Evolutionary conservation across 2,797 vertebrate species (phyloP).

Genomic region (Phalanger gymnotis): DNA sequence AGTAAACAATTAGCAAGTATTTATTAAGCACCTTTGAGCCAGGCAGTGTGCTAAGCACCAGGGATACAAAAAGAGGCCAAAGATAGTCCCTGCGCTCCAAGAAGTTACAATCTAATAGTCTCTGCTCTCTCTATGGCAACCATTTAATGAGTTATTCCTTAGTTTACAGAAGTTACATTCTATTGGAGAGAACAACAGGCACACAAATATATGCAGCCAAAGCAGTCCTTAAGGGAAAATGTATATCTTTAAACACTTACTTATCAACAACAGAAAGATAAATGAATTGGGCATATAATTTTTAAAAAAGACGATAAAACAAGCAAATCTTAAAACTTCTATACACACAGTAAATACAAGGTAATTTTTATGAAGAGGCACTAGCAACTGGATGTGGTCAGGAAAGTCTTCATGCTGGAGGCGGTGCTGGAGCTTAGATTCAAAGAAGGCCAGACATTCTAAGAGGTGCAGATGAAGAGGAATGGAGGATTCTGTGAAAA

Average conservation of each 20-base stretch:
- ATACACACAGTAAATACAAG: neutral
- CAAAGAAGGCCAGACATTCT: neutral
- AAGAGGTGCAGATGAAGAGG: neutral
- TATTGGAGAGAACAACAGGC: neutral
- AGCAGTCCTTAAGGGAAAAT: too few species aligned
- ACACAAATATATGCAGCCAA: neutral
- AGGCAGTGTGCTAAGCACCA: neutral
- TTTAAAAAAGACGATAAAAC: neutral
- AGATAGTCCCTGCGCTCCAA: neutral
- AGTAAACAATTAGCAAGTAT: neutral
- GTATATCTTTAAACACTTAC: neutral
- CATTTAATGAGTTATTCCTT: neutral
- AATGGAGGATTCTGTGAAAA: neutral
- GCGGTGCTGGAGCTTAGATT: neutral
- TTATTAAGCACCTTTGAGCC: neutral
- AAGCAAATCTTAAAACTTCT: neutral
- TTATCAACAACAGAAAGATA: neutral
- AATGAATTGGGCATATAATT: neutral
- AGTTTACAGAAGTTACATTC: neutral
- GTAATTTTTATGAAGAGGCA: neutral
- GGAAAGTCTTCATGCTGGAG: neutral
- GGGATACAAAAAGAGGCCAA: neutral
- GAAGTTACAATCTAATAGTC: neutral
- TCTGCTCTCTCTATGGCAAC: neutral
- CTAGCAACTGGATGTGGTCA: neutral